Evolutionary conservation across 2,888 invertebrate genomes (phyloP).

Genomic region (Andrena fulva): DNA sequence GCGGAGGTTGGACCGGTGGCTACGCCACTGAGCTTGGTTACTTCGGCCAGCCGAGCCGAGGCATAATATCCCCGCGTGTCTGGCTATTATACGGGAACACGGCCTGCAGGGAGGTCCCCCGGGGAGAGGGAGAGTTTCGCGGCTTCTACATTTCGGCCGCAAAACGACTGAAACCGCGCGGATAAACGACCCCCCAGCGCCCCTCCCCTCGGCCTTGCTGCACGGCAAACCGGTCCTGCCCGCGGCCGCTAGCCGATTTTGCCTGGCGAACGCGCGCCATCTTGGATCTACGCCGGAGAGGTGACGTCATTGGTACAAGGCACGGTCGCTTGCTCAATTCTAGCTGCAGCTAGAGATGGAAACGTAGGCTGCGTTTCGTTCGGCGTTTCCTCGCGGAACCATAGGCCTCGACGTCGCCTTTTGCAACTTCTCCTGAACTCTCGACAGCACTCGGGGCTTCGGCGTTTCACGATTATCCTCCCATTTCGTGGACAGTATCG

Average conservation of each 20-base stretch:
- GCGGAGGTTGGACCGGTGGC: neutral
- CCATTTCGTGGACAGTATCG: no score
- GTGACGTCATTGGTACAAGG: conserved; percentile 80
- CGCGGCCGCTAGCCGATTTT: conserved; percentile 67
- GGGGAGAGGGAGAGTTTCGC: conserved; percentile 36
- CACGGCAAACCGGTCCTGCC: conserved; percentile 71
- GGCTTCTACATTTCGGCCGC: conserved; percentile 62
- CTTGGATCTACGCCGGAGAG: conserved; percentile 67
- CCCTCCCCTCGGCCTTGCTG: conserved; percentile 39
- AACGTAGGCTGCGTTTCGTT: conserved; percentile 29
- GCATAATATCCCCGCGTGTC: conserved; percentile 39
- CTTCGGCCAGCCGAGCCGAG: conserved; percentile 15
- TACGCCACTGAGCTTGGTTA: conserved; percentile 16
- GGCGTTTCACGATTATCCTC: no score
- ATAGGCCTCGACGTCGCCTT: conserved; percentile 4
- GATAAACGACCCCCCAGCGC: conserved; percentile 62
- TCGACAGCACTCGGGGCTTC: no score
- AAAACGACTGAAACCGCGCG: conserved; percentile 65
- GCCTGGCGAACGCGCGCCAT: conserved; percentile 72
- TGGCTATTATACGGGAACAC: conserved; percentile 38
- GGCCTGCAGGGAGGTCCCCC: conserved; percentile 42
- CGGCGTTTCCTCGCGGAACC: conserved; percentile 6
- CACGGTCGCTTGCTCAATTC: conserved; percentile 73
- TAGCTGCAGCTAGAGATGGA: conserved; percentile 43
- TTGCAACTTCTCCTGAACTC: neutral